Base-by-base conservation (phyloP, 2,113 vertebrate species). In the Hydrochoerus hydrochaeris region DNA sequence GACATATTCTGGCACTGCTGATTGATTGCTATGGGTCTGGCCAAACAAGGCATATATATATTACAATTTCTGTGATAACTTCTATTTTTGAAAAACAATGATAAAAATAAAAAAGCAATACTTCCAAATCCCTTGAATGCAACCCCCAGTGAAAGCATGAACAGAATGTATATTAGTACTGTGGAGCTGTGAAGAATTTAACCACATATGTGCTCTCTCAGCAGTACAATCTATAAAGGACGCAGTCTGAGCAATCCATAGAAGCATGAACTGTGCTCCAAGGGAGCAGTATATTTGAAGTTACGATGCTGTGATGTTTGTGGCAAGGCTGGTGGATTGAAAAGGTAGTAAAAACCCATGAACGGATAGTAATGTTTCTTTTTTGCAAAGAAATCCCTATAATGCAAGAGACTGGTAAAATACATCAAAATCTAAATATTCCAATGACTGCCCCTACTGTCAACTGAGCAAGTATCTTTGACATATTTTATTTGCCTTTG, bases 351-450 rank as follows among this genome's bases (percentile, higher is more conserved):
- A 95, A 93, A 97, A 17, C 30, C 77, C 57, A 92, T 81, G 5
- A 95, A 85, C 1, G 65, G 44, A 92, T 62, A 95, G 22, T 52
- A 91, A 90, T 88, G 67, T 92, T 87, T 94, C 90, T 80, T 95
- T 94, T 95, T 77, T 83, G 90, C 58, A 92, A 94, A 95, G 82
- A 97, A 97, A 95, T 90, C 65, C 44, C 93, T 77, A 85, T 62
- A 92, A 91, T 83, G 60, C 90, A 97, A 94, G 41, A 91, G 41
- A 94, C 26, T 75, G 14, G 44, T 30, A 82, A 60, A 78, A 91
- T 91, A 73, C 28, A 85, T 82, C 46, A 88, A 89, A 67, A 92
- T 92, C 62, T 95, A 88, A 90, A 85, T 78, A 82, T 38, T 88
- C 85, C 69, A 91, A 32, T 95, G 90, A 88, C 75, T 78, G 32